These are phyloP conservation scores for Oscheius myriophilus DNA, from an alignment of 2,888 invertebrate genomes.

Conservation along the genomic window DNA sequence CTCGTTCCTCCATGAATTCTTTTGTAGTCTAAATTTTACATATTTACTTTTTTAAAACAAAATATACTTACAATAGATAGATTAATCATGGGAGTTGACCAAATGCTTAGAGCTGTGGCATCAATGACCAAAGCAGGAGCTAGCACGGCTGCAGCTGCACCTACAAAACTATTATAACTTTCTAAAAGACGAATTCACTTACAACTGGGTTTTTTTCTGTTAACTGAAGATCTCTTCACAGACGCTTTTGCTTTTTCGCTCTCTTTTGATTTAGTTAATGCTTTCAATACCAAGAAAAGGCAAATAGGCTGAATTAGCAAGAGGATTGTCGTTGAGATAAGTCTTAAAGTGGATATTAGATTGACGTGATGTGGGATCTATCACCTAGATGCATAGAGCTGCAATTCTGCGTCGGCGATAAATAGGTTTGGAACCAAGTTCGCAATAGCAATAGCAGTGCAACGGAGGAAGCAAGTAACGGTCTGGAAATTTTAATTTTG, in stretches of 20 bases:
- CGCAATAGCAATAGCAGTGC: conserved; percentile 2
- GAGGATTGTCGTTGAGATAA: conserved; percentile 5
- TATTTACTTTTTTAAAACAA: background rate
- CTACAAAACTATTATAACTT: background rate
- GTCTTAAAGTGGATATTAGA: background rate
- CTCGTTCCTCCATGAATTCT: conserved; percentile 23
- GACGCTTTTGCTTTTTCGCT: background rate
- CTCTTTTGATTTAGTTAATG: background rate
- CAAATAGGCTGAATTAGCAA: conserved; percentile 12
- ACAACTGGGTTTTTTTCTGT: background rate
- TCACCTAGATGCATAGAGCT: conserved; percentile 10
- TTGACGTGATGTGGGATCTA: background rate
- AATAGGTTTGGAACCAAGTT: conserved; percentile 2
- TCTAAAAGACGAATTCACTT: background rate
- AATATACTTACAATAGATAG: background rate
- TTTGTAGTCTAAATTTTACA: conserved; percentile 10
- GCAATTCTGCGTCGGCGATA: background rate
- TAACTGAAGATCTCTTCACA: background rate
- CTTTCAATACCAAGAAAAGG: background rate
- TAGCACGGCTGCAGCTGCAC: conserved; percentile 9
- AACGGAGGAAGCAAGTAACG: conserved; percentile 2
- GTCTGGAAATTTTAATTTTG: conserved; percentile 1
- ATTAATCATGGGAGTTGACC: conserved; percentile 2
- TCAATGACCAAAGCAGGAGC: conserved; percentile 18
- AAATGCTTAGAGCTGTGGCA: conserved; percentile 13